Conservation (phyloP, 2,888 invertebrate species). For the Pasiphila rectangulata region DNA sequence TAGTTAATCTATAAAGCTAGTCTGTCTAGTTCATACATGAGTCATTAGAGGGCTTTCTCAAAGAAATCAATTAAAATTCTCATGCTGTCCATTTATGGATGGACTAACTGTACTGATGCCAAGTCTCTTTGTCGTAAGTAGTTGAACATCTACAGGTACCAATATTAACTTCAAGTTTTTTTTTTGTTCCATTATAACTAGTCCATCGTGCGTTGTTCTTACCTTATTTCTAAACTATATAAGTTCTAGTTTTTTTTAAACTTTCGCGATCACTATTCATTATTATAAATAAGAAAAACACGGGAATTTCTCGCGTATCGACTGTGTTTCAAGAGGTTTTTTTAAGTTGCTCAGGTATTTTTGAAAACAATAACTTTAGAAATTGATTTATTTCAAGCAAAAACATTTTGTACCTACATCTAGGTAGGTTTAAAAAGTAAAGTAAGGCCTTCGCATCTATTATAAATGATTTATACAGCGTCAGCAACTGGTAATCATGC, state of each 20-base stretch:
- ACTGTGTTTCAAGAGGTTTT: no score
- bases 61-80: slow-evolving; percentile 24
- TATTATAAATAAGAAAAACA: no score
- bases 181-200: not conserved
- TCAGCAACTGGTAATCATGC: no score
- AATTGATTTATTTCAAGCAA: slow-evolving; percentile 15
- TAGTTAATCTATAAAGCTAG: not conserved
- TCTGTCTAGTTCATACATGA: slow-evolving; percentile 2
- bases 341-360: slow-evolving; percentile 7
- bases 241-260: no score
- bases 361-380: not conserved
- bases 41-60: slow-evolving; percentile 8
- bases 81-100: slow-evolving; percentile 15
- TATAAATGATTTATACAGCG: no score
- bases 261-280: no score
- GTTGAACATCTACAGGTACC: not conserved
- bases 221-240: no score
- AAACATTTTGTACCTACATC: slow-evolving; percentile 9
- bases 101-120: slow-evolving; percentile 21
- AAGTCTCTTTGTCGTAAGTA: slow-evolving; percentile 9
- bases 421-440: no score
- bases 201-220: no score
- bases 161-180: not conserved
- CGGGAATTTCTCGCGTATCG: no score
- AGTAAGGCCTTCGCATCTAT: no score